Conservation (phyloP, 2,888 invertebrate species). For the Volucella bombylans region DNA sequence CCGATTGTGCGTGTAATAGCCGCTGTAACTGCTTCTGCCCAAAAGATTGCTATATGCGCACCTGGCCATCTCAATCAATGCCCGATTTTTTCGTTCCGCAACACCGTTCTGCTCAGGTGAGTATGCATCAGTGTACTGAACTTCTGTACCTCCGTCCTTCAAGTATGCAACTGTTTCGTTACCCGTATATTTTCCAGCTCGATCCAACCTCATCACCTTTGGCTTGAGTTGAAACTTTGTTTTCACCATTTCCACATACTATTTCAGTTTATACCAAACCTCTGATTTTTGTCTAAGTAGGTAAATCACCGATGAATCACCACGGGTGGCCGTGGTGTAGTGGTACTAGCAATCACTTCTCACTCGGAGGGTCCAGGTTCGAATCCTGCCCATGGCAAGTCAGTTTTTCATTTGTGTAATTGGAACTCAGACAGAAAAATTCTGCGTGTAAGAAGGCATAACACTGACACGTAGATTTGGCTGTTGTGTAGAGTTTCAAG, state of each 20-base stretch:
- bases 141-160: not conserved
- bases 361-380: no score
- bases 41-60: no score
- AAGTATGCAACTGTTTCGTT: not conserved
- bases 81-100: not conserved
- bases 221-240: slow-evolving; percentile 1
- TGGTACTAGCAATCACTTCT: no score
- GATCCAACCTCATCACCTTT: not conserved
- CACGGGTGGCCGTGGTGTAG: not conserved
- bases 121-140: slow-evolving; percentile 1
- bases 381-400: no score
- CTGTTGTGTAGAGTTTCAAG: no score
- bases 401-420: no score
- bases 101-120: slow-evolving; percentile 1
- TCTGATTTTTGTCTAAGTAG: slow-evolving; percentile 9
- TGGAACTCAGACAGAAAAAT: no score
- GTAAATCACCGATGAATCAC: slow-evolving; percentile 6
- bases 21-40: no score
- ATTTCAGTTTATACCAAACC: not conserved
- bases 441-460: no score
- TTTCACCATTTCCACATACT: slow-evolving; percentile 2
- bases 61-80: not conserved
- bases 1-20: no score
- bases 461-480: no score
- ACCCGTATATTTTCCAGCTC: not conserved